These are phyloP conservation scores for Chymomyza fuscimana DNA, from an alignment of 2,888 invertebrate species.

Conservation along the genomic window DNA sequence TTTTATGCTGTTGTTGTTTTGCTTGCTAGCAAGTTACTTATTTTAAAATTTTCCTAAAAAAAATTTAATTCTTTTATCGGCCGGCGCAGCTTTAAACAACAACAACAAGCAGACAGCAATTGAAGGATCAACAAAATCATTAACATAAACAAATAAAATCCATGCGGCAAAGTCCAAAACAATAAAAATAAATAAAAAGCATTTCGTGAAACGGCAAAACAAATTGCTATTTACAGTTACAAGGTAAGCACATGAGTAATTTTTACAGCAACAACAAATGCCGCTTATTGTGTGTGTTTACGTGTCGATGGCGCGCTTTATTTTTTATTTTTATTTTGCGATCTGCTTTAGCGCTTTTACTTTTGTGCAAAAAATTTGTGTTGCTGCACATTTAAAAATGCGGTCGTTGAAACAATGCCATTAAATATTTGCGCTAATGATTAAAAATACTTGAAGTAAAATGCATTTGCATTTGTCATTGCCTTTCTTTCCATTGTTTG, in stretches of 20 bases:
- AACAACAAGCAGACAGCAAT: neutral
- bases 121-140: neutral
- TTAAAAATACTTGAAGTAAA: slow-evolving; percentile 52
- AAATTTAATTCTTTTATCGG: neutral
- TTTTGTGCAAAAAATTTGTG: neutral
- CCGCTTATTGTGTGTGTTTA: neutral
- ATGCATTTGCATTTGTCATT: slow-evolving; percentile 4
- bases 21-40: neutral
- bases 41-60: neutral
- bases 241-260: slow-evolving; percentile 1
- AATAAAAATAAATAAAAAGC: neutral
- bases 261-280: neutral
- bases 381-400: slow-evolving; percentile 39
- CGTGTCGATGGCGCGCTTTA: neutral
- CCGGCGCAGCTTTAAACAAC: neutral
- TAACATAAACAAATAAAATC: neutral
- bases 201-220: neutral
- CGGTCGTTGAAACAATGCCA: slow-evolving; percentile 39
- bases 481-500: neutral
- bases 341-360: neutral
- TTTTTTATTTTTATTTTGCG: neutral
- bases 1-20: neutral
- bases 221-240: slow-evolving; percentile 3
- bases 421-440: slow-evolving; percentile 61
- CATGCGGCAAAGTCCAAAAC: neutral